phyloP scores from a whole-genome alignment of 2,888 invertebrate species.

The Drosophila atroscutellata region DNA sequence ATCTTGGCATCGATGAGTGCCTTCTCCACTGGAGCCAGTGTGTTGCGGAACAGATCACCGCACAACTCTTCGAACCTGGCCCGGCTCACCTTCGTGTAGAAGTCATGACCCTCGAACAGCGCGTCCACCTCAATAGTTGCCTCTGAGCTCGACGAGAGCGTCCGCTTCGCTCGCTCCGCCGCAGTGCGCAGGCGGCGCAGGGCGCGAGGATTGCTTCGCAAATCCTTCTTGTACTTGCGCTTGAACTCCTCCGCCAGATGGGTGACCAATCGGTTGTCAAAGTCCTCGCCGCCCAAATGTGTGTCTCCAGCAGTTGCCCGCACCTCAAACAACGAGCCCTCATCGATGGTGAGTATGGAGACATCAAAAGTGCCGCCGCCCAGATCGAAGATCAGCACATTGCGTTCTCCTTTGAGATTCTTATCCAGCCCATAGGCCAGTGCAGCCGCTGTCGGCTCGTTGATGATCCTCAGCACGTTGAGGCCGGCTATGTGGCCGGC shows the following conservation, averaged over 20 bases:
- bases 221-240: conserved; percentile 87
- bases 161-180: conserved; percentile 41
- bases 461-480: conserved; percentile 32
- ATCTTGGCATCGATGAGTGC: conserved; percentile 40
- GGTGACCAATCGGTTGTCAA: conserved; percentile 77
- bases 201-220: conserved; percentile 88
- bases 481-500: conserved; percentile 35
- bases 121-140: conserved; percentile 39
- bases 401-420: conserved; percentile 35
- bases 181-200: conserved; percentile 88
- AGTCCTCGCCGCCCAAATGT: conserved; percentile 95
- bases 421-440: conserved; percentile 36
- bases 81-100: conserved; percentile 84
- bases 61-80: conserved; percentile 92
- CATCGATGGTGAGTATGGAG: conserved; percentile 86
- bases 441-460: conserved; percentile 36
- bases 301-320: conserved; percentile 98
- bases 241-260: conserved; percentile 41
- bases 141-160: conserved; percentile 39
- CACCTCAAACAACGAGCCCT: conserved; percentile 95
- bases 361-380: conserved; percentile 85
- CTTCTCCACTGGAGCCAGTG: conserved; percentile 38
- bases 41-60: conserved; percentile 83
- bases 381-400: conserved; percentile 68
- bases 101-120: conserved; percentile 38